Conservation (phyloP, 2,797 vertebrate genomes). For the Botia almorhae region DNA sequence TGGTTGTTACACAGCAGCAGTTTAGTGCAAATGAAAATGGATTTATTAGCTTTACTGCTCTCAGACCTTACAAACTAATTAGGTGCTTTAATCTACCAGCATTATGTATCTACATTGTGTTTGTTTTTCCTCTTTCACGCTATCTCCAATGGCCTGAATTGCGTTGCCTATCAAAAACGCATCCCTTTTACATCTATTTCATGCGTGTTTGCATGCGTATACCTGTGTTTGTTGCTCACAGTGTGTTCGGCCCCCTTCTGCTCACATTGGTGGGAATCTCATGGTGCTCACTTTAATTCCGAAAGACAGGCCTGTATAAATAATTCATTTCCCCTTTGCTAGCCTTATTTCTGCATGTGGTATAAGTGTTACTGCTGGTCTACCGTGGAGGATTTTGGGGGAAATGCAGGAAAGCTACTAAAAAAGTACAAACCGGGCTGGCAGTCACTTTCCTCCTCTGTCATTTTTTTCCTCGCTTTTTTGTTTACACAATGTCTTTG, state of each 20-base stretch:
- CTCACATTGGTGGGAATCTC: slow-evolving; percentile 69
- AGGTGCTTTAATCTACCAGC: not conserved
- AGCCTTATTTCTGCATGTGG: slow-evolving; percentile 74
- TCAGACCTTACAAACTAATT: slow-evolving; percentile 2
- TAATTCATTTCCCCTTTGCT: slow-evolving; percentile 86
- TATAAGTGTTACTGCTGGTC: slow-evolving; percentile 65
- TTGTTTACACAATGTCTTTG: slow-evolving; percentile 40
- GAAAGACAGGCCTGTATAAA: slow-evolving; percentile 85
- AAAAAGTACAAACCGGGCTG: slow-evolving; percentile 47
- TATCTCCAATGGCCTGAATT: not conserved
- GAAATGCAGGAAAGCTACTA: slow-evolving; percentile 53
- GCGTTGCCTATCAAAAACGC: not conserved
- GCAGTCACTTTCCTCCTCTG: slow-evolving; percentile 9
- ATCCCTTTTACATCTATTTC: slow-evolving; percentile 28
- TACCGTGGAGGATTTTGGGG: slow-evolving; percentile 60
- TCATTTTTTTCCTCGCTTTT: not conserved
- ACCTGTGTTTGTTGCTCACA: slow-evolving; percentile 21
- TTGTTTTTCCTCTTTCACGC: not conserved
- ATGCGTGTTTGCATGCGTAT: slow-evolving; percentile 26
- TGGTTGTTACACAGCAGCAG: not conserved
- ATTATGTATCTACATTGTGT: not conserved
- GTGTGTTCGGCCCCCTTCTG: slow-evolving; percentile 46
- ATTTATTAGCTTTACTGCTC: not conserved
- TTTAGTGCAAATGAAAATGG: not conserved
- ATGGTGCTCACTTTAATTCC: slow-evolving; percentile 82